These are phyloP conservation scores for Rhincodon typus DNA, from an alignment of 2,797 vertebrate genomes.

Conservation along the genomic window DNA sequence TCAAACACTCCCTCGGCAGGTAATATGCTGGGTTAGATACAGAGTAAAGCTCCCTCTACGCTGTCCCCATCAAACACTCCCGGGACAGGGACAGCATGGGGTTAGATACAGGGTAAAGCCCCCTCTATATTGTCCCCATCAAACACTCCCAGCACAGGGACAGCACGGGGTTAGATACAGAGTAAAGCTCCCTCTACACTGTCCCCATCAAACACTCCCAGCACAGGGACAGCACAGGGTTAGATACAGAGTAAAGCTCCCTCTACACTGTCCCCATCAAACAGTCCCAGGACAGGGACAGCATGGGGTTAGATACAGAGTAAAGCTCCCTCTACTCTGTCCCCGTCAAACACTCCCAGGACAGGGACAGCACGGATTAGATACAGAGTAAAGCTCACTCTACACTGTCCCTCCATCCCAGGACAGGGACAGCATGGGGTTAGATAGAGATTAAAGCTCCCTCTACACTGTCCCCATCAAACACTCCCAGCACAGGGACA, in stretches of 20 bases:
- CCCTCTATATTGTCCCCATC: slow-evolving; percentile 1
- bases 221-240: background rate
- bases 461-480: background rate
- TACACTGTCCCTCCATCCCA: background rate
- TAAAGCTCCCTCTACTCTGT: background rate
- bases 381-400: slow-evolving; percentile 13
- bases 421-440: background rate
- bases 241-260: background rate
- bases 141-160: background rate
- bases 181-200: slow-evolving; percentile 3
- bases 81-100: background rate
- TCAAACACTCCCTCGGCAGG: background rate
- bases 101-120: background rate
- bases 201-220: slow-evolving; percentile 20
- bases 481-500: background rate
- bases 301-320: background rate
- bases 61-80: background rate
- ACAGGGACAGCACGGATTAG: background rate
- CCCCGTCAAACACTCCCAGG: background rate
- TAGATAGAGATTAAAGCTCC: slow-evolving; percentile 3
- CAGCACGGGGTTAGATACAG: slow-evolving; percentile 2
- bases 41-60: background rate
- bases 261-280: background rate
- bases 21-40: background rate
- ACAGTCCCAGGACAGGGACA: background rate